These are phyloP conservation scores for Diploscapter pachys DNA, from an alignment of 1,140 invertebrate species.

Conservation along the genomic window DNA sequence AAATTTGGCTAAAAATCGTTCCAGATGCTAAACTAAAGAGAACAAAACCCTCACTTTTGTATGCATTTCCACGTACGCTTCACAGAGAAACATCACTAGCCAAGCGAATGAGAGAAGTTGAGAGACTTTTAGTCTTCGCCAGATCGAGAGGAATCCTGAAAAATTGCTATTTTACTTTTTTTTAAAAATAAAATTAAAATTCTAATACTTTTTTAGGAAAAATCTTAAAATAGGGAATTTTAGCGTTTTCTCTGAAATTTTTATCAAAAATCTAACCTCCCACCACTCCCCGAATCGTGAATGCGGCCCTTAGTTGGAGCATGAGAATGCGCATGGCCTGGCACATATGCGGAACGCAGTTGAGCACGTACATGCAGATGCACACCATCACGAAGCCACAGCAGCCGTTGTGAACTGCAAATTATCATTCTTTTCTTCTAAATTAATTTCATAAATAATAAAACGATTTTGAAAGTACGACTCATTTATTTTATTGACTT, in stretches of 20 bases:
- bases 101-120: constrained; percentile 39
- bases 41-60: constrained; percentile 18
- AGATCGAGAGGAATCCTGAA: constrained; percentile 36
- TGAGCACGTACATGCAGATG: constrained; percentile 62
- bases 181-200: not conserved
- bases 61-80: constrained; percentile 35
- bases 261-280: constrained; percentile 13
- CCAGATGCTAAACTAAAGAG: not conserved
- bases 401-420: constrained; percentile 62
- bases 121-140: constrained; percentile 38
- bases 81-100: constrained; percentile 38
- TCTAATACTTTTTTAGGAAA: not conserved
- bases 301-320: constrained; percentile 34
- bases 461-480: too few species aligned
- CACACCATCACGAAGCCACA: constrained; percentile 60
- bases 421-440: not conserved
- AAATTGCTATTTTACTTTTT: not conserved
- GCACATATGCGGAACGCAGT: constrained; percentile 61
- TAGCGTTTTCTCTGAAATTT: not conserved
- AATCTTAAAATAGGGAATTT: constrained; percentile 4
- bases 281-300: constrained; percentile 30
- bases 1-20: too few species aligned
- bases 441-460: not conserved
- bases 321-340: constrained; percentile 59
- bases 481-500: too few species aligned